These are phyloP conservation scores for Apoderus coryli DNA, from an alignment of 2,888 invertebrate genomes.

Conservation along the genomic window DNA sequence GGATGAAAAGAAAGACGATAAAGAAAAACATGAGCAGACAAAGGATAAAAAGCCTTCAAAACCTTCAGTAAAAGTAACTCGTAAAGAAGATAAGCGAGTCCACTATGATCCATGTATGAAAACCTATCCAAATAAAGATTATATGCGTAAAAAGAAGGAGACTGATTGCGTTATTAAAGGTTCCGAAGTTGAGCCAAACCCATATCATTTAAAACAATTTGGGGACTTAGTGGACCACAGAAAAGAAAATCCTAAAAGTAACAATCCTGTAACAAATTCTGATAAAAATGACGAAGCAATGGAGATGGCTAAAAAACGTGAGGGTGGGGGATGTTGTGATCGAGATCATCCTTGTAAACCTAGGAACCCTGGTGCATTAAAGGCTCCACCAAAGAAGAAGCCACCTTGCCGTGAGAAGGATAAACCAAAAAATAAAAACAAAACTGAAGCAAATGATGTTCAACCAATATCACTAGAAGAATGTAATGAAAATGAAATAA, in stretches of 20 bases:
- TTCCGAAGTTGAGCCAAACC: background rate
- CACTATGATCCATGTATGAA: conserved; percentile 5
- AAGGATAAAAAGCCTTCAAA: conserved; percentile 7
- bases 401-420: too few species aligned
- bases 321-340: background rate
- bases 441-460: background rate
- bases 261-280: background rate
- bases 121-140: conserved; percentile 7
- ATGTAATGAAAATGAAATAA: background rate
- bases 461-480: background rate
- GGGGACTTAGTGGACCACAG: background rate
- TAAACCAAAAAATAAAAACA: too few species aligned
- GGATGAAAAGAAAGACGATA: background rate
- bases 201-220: background rate
- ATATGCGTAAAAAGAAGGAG: background rate
- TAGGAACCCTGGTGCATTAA: too few species aligned
- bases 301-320: background rate
- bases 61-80: background rate
- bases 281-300: background rate
- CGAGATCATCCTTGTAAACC: background rate
- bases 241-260: background rate
- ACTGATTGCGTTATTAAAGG: background rate
- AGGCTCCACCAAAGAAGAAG: background rate
- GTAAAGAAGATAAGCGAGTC: background rate
- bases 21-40: background rate